Percentiles rank a stretch among this genome's conserved stretches.
These are phyloP conservation scores for Chionoecetes opilio DNA, from an alignment of 1,140 invertebrate genomes.

Conservation along the genomic window DNA sequence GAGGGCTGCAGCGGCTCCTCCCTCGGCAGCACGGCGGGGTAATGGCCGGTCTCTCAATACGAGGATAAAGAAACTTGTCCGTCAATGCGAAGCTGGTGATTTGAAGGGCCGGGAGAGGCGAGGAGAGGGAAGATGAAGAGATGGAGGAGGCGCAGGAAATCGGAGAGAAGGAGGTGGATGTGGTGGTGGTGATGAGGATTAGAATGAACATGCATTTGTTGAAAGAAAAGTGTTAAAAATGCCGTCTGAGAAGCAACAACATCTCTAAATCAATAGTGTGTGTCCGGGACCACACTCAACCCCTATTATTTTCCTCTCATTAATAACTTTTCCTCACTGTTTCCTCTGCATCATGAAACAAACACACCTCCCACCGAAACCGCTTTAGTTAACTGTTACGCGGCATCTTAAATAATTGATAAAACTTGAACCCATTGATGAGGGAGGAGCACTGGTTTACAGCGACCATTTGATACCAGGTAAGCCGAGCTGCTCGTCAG, in stretches of 20 bases:
- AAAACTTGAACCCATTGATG: conserved; percentile 9
- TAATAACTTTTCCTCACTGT: too few species aligned
- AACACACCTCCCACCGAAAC: not conserved
- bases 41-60: not conserved
- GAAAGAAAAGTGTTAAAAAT: not conserved
- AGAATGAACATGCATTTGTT: too few species aligned
- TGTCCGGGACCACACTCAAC: too few species aligned
- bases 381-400: not conserved
- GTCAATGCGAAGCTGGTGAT: not conserved
- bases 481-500: conserved; percentile 32
- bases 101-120: not conserved
- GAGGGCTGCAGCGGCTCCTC: not conserved
- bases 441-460: not conserved
- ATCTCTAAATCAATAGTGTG: too few species aligned
- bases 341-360: not conserved
- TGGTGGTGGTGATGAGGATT: too few species aligned
- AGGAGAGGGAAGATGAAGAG: not conserved
- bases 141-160: not conserved
- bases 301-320: too few species aligned
- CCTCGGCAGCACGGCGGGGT: too few species aligned
- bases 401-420: not conserved
- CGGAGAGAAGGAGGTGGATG: not conserved
- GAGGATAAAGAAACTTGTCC: not conserved
- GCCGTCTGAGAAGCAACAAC: not conserved
- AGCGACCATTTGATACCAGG: conserved; percentile 30